Evolutionary conservation across 2,888 invertebrate genomes (phyloP).

Genomic region (Candidula unifasciata): DNA sequence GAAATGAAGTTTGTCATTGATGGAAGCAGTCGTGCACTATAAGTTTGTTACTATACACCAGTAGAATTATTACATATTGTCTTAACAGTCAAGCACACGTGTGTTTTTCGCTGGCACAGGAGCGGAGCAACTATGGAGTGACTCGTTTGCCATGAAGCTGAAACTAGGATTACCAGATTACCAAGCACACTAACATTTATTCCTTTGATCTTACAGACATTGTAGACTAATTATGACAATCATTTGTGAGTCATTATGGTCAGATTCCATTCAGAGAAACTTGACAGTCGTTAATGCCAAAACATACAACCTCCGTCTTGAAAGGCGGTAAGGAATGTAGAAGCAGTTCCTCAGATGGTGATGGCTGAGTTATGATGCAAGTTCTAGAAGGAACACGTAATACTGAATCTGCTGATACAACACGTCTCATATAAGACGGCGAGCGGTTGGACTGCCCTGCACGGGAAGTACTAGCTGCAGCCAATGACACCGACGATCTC

Average conservation of each 20-base stretch:
- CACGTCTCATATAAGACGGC: conserved; percentile 24
- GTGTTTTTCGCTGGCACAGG: too few species aligned
- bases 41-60: too few species aligned
- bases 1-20: too few species aligned
- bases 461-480: conserved; percentile 14
- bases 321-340: conserved; percentile 28
- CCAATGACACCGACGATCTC: conserved; percentile 17
- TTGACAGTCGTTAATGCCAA: not conserved
- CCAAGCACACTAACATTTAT: too few species aligned
- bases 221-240: too few species aligned
- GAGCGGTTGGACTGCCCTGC: conserved; percentile 38
- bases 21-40: too few species aligned
- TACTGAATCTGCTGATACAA: conserved; percentile 34
- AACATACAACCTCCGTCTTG: not conserved
- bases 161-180: too few species aligned
- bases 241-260: not conserved
- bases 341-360: conserved; percentile 36
- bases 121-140: too few species aligned
- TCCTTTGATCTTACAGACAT: too few species aligned
- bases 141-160: too few species aligned
- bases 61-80: too few species aligned
- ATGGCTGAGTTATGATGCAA: conserved; percentile 29
- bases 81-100: too few species aligned
- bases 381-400: not conserved
- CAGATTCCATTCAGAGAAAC: not conserved